These are phyloP conservation scores for Cossypha niveicapilla DNA, from an alignment of 2,797 vertebrate genomes.

Conservation along the genomic window DNA sequence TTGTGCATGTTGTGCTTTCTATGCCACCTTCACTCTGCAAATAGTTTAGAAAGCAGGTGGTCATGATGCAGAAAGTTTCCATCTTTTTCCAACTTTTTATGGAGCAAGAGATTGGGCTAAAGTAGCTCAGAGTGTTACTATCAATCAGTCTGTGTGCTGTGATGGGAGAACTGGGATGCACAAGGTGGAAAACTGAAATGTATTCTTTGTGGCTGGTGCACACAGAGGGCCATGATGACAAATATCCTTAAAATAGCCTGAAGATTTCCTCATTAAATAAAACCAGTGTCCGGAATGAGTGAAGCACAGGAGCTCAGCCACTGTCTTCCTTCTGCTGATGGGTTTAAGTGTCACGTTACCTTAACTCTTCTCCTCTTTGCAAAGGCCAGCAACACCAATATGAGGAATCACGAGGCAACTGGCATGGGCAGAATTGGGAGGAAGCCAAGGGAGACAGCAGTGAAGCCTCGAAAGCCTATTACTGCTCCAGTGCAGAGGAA, in stretches of 20 bases:
- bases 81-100: background rate
- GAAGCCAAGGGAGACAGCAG: constrained; percentile 70
- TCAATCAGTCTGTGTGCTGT: background rate
- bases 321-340: background rate
- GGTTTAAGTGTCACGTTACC: background rate
- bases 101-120: background rate
- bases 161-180: background rate
- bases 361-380: background rate
- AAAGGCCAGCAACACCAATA: constrained; percentile 76
- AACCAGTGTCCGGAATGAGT: background rate
- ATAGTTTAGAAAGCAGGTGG: background rate
- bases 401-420: constrained; percentile 76
- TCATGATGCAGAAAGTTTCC: background rate
- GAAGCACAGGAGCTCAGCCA: background rate
- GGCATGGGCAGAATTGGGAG: constrained; percentile 47
- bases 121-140: background rate
- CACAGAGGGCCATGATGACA: background rate
- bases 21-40: background rate
- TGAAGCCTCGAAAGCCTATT: constrained; percentile 72
- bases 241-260: background rate
- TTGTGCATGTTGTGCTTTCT: background rate
- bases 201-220: background rate
- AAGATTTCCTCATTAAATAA: background rate
- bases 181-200: fast-evolving
- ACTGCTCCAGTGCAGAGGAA: constrained; percentile 71